phyloP scores from a whole-genome alignment of 2,113 vertebrate species.

The Nipponia nippon region DNA sequence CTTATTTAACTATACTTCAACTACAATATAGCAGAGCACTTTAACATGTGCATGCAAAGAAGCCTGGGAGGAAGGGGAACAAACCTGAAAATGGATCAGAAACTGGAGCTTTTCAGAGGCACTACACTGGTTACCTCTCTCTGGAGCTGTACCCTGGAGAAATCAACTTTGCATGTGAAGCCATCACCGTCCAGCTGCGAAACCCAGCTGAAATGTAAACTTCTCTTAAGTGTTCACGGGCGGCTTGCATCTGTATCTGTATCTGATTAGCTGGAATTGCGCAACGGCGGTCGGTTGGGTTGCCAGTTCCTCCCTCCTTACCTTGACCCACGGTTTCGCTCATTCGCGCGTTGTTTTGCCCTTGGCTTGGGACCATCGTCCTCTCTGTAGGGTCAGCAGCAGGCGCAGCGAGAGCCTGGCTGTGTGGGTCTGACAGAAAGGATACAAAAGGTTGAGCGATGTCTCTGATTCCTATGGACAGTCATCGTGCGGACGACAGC shows the following conservation, averaged over 20 bases:
- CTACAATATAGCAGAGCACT: background rate
- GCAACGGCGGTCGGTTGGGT: background rate
- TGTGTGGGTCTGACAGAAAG: background rate
- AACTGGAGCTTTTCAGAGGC: background rate
- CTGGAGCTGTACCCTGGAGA: background rate
- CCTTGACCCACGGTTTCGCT: background rate
- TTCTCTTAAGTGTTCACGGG: background rate
- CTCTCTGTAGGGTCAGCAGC: background rate
- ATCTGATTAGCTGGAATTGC: background rate
- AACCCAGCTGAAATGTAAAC: conserved; percentile 8
- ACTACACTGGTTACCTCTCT: background rate
- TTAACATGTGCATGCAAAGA: background rate
- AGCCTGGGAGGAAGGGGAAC: background rate
- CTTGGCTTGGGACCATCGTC: background rate
- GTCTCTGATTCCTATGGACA: background rate
- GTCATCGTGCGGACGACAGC: fast-evolving
- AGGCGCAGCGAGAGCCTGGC: fast-evolving
- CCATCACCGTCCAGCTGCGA: background rate
- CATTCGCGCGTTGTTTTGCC: fast-evolving
- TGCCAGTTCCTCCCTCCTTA: background rate
- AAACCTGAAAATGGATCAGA: background rate
- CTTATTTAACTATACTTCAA: background rate
- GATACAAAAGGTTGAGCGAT: background rate
- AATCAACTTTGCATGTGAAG: background rate
- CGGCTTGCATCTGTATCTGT: background rate